Percentiles rank a stretch among this genome's conserved stretches.
Evolutionary conservation across 2,113 vertebrate genomes (phyloP).

Genomic region (Cyanocitta stelleri): DNA sequence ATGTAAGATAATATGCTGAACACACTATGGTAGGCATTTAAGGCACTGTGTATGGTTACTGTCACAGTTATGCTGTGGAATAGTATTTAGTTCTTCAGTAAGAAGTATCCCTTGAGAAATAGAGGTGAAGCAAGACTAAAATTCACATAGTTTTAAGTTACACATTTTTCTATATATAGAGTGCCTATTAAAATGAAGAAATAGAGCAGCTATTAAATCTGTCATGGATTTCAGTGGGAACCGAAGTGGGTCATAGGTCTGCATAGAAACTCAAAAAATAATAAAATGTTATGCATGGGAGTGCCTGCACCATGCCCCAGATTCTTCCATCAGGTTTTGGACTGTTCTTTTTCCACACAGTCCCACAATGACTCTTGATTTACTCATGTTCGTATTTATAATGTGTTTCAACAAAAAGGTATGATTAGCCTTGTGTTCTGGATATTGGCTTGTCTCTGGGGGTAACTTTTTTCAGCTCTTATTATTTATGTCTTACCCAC

Average conservation of each 20-base stretch:
- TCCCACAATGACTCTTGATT: constrained; percentile 7
- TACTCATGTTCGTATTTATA: background rate
- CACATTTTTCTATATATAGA: constrained; percentile 61
- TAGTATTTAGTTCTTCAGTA: background rate
- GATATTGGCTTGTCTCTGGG: constrained; percentile 1
- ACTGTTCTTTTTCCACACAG: constrained; percentile 19
- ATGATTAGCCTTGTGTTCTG: constrained; percentile 24
- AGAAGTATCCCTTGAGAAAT: background rate
- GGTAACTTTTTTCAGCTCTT: background rate
- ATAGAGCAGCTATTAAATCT: constrained; percentile 52
- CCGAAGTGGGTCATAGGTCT: constrained; percentile 57
- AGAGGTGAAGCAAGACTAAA: constrained; percentile 10
- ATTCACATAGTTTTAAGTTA: constrained; percentile 32
- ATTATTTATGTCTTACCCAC: background rate
- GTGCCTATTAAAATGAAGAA: constrained; percentile 53
- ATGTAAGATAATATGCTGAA: background rate
- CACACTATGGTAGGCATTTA: background rate
- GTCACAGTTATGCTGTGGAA: background rate
- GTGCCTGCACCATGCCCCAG: constrained; percentile 39
- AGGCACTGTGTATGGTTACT: background rate
- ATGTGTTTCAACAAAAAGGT: background rate
- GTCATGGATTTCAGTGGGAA: constrained; percentile 37
- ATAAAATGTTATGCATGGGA: constrained; percentile 18
- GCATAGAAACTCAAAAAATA: background rate
- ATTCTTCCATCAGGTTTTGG: constrained; percentile 25